Evolutionary conservation across 1,140 invertebrate species (phyloP).

Genomic region (Eriocheir sinensis): DNA sequence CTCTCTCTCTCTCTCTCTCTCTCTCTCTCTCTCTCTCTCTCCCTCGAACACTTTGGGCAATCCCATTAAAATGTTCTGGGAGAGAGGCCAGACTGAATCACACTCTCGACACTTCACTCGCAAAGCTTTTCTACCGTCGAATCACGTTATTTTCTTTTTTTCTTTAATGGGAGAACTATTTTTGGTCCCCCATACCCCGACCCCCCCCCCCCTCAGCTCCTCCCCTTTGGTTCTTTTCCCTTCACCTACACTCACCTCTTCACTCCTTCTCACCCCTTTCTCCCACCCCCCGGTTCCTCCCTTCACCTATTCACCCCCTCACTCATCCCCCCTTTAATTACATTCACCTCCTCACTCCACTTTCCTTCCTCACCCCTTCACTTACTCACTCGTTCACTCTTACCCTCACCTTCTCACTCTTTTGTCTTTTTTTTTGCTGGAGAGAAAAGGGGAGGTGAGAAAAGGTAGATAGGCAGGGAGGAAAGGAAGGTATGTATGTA

Average conservation of each 20-base stretch:
- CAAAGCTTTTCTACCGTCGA: neutral
- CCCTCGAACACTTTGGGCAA: neutral
- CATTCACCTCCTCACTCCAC: too few relatives aligned
- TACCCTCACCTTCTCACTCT: too few relatives aligned
- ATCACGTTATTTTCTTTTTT: neutral
- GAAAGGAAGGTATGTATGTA: too few relatives aligned
- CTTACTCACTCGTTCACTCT: too few relatives aligned
- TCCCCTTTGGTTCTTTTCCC: neutral
- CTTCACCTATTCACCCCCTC: neutral
- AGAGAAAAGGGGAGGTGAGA: too few relatives aligned
- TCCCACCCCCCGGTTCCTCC: neutral
- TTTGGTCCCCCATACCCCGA: neutral
- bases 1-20: conserved; percentile 22
- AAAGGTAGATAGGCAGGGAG: too few relatives aligned
- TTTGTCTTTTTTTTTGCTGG: too few relatives aligned
- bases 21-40: conserved; percentile 6
- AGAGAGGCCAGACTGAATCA: conserved; percentile 46
- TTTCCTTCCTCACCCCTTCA: too few relatives aligned
- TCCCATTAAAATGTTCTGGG: conserved; percentile 60
- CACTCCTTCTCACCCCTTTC: neutral
- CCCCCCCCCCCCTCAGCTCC: neutral
- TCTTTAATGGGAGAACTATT: conserved; percentile 19
- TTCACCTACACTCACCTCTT: neutral
- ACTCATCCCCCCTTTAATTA: too few relatives aligned
- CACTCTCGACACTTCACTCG: neutral